Conservation (phyloP, 2,797 vertebrate genomes). For the Xerus rutilus region DNA sequence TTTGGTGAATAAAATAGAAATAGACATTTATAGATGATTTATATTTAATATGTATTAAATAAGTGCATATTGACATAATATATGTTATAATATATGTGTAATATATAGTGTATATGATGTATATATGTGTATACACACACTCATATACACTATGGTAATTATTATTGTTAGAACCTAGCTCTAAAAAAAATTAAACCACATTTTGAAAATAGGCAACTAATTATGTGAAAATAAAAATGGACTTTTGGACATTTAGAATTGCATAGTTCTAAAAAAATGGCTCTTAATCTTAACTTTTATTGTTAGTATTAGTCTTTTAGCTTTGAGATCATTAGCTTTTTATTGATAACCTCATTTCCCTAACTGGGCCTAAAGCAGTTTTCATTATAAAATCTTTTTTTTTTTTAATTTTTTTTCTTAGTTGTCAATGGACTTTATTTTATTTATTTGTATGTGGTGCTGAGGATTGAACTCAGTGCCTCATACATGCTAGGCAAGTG, state of each 20-base stretch:
- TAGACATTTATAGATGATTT: neutral
- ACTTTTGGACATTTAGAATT: neutral
- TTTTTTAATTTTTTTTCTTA: no score
- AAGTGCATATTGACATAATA: neutral
- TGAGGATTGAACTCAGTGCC: no score
- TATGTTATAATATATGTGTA: neutral
- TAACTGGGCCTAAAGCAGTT: neutral
- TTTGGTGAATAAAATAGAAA: conserved; percentile 1
- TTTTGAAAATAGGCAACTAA: neutral
- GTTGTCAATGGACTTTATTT: no score
- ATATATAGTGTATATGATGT: neutral
- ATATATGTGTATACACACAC: neutral
- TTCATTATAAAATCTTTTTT: neutral
- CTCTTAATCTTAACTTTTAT: neutral
- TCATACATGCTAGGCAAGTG: no score
- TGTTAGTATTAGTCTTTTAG: neutral
- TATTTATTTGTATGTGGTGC: no score
- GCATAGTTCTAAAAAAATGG: neutral
- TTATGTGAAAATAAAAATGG: neutral
- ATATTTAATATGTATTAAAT: neutral
- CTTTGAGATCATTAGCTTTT: neutral
- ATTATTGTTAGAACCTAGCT: neutral
- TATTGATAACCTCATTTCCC: neutral
- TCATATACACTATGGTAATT: neutral
- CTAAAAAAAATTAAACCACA: neutral